These are phyloP conservation scores for Ectropis grisescens DNA, from an alignment of 1,140 invertebrate genomes.

Conservation along the genomic window DNA sequence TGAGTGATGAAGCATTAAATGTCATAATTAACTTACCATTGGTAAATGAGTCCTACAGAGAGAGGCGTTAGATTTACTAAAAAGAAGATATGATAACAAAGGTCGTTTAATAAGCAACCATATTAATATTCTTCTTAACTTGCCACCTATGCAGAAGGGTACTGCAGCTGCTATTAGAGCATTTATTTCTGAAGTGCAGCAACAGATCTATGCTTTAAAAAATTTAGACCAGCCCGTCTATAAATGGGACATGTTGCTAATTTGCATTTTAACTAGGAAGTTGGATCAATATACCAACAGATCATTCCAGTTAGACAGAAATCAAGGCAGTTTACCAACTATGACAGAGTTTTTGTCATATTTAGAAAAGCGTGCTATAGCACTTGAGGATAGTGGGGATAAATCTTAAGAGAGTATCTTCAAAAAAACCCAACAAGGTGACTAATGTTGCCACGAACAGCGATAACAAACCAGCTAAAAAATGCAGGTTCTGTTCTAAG, in stretches of 20 bases:
- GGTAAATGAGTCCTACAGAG: constrained; percentile 9
- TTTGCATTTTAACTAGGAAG: constrained; percentile 12
- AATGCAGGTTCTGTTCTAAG: too few relatives aligned
- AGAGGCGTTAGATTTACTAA: constrained; percentile 7
- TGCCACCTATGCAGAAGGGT: constrained; percentile 7
- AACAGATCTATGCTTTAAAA: constrained; percentile 20
- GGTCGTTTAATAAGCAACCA: constrained; percentile 2
- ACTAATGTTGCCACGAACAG: too few relatives aligned
- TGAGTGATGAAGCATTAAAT: constrained; percentile 6
- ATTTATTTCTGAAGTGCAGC: constrained; percentile 14
- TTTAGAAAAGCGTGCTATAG: constrained; percentile 19
- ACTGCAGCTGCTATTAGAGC: constrained; percentile 15
- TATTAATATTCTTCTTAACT: constrained; percentile 4
- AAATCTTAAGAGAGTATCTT: too few relatives aligned
- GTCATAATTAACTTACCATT: constrained; percentile 10
- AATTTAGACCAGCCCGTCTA: constrained; percentile 16
- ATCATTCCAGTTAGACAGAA: constrained; percentile 15
- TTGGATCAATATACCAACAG: constrained; percentile 11
- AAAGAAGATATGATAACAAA: constrained; percentile 15
- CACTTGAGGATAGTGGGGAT: constrained; percentile 9
- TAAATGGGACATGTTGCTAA: constrained; percentile 18
- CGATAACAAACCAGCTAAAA: too few relatives aligned
- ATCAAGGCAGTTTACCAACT: constrained; percentile 9
- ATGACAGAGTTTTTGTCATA: constrained; percentile 12
- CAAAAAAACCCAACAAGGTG: too few relatives aligned